phyloP scores from a whole-genome alignment of 2,113 vertebrate species.

The Diadophis punctatus region DNA sequence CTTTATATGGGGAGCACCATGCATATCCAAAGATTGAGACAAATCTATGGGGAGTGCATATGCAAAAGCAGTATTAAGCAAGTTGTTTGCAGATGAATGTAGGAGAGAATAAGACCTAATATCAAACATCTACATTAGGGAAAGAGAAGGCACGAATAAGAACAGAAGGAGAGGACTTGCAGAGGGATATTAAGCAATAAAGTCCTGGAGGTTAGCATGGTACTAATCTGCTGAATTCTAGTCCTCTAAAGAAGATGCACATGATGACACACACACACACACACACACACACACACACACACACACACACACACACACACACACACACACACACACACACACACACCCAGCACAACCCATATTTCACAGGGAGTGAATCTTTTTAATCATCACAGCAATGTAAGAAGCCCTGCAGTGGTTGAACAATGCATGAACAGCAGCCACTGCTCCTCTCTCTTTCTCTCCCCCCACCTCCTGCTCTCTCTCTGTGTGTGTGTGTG shows the following conservation, averaged over 20 bases:
- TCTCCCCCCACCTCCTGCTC: conserved; percentile 49
- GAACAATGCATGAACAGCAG: conserved; percentile 65
- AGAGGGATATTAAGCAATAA: not conserved
- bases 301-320: too few species aligned
- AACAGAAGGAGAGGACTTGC: not conserved
- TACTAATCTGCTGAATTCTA: not conserved
- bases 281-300: too few species aligned
- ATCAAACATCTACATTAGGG: not conserved
- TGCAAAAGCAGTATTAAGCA: not conserved
- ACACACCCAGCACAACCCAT: not conserved
- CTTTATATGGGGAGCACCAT: not conserved
- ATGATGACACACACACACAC: not conserved
- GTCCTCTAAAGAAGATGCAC: conserved; percentile 19
- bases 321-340: too few species aligned
- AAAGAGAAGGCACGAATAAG: not conserved
- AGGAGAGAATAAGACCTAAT: not conserved
- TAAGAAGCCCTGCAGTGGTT: conserved; percentile 66
- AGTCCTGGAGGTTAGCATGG: not conserved
- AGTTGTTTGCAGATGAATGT: not conserved
- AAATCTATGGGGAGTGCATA: not conserved
- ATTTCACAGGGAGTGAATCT: conserved; percentile 26
- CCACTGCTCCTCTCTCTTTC: conserved; percentile 56
- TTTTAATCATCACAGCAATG: conserved; percentile 40
- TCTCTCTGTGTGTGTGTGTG: conserved; percentile 55
- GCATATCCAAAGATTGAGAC: not conserved